phyloP scores from a whole-genome alignment of 2,113 vertebrate genomes.

The Bos taurus region DNA sequence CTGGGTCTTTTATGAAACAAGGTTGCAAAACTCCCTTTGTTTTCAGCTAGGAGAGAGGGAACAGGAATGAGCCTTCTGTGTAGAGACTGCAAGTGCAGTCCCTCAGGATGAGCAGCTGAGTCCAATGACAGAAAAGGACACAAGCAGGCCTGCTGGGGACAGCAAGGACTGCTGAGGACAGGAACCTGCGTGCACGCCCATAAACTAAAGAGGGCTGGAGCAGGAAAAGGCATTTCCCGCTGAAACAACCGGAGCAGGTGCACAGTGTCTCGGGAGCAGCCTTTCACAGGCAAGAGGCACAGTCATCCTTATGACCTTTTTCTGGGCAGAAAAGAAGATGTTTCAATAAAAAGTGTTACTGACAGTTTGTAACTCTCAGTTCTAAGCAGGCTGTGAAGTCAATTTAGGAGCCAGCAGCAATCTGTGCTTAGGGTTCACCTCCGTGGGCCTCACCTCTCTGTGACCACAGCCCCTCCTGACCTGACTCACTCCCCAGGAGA shows the following conservation, averaged over 20 bases:
- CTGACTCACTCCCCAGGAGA: background rate
- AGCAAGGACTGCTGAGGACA: background rate
- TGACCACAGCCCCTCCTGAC: background rate
- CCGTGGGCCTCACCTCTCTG: background rate
- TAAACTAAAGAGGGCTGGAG: background rate
- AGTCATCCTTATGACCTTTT: background rate
- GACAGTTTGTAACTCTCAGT: background rate
- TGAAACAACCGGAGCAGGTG: background rate
- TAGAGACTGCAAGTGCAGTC: fast-evolving
- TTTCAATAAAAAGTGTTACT: background rate
- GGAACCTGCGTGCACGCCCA: background rate
- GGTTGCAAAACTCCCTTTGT: background rate
- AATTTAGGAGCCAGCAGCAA: background rate
- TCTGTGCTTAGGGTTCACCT: too few relatives aligned
- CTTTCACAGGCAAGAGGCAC: background rate
- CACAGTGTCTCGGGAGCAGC: background rate
- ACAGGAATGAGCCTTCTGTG: fast-evolving
- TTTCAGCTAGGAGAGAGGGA: background rate
- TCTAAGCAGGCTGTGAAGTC: background rate
- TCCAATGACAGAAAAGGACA: background rate
- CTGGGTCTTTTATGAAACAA: background rate
- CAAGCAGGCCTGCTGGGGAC: background rate
- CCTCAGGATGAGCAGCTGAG: background rate
- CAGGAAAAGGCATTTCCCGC: background rate
- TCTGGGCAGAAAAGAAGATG: background rate